These are phyloP conservation scores for Noctua janthina DNA, from an alignment of 2,888 invertebrate species.

Conservation along the genomic window DNA sequence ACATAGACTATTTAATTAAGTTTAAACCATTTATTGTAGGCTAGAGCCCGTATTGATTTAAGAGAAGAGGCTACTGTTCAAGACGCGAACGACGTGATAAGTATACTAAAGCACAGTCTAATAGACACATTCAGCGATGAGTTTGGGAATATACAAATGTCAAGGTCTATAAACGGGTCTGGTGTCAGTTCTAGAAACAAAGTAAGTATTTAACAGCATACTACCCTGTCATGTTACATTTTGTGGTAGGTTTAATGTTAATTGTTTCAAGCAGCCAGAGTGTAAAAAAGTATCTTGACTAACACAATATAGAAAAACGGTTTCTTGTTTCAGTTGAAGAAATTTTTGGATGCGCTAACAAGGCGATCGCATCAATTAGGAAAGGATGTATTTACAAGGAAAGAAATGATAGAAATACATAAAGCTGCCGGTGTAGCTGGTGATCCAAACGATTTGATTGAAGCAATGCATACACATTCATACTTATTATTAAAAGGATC, in stretches of 20 bases:
- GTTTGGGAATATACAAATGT: slow-evolving; percentile 91
- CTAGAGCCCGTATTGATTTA: slow-evolving; percentile 96
- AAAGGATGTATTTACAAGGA: slow-evolving; percentile 93
- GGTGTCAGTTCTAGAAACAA: slow-evolving; percentile 93
- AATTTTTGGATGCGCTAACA: slow-evolving; percentile 93
- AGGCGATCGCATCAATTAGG: slow-evolving; percentile 91
- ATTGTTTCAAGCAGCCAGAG: background rate
- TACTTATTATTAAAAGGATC: slow-evolving; percentile 95
- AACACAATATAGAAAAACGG: background rate
- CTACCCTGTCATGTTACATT: background rate
- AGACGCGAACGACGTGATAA: slow-evolving; percentile 96
- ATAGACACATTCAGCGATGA: slow-evolving; percentile 94
- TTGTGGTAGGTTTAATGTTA: background rate
- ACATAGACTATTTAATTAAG: background rate
- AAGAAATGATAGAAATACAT: slow-evolving; percentile 94
- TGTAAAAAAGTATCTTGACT: background rate
- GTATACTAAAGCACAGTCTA: slow-evolving; percentile 95
- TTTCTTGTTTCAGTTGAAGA: slow-evolving; percentile 91
- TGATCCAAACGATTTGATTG: slow-evolving; percentile 93
- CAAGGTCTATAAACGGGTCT: slow-evolving; percentile 93
- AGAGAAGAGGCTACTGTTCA: slow-evolving; percentile 94
- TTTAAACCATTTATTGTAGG: slow-evolving; percentile 86
- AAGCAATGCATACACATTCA: slow-evolving; percentile 95
- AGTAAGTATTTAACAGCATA: slow-evolving; percentile 76
- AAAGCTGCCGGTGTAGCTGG: slow-evolving; percentile 91